Evolutionary conservation across 1,140 invertebrate species (phyloP), one percentile per base, ranked within the genome.

Genomic region (Achatina immaculata): DNA sequence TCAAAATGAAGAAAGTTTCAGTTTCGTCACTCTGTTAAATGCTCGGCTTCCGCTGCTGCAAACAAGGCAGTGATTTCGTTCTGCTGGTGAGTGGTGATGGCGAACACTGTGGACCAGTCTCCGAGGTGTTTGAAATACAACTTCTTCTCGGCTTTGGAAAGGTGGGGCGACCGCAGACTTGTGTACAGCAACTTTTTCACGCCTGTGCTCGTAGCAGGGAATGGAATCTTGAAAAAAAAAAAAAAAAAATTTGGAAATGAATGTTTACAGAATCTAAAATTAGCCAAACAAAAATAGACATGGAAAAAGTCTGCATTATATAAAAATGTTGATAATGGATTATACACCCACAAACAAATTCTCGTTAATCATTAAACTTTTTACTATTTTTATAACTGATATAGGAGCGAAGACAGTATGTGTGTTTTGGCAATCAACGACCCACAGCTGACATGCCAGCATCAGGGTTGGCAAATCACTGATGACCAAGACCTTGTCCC

Each of bases 81-180:
- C 68, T 80, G 55, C 42, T 80, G 78, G 24, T 72, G 83, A 24
- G 85, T 77, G 0, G 87, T 88, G n/a, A 88, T 84, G 40, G 88
- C 82, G 78, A 88, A 89, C 55, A 86, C 85, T 34, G 87, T 74
- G 0, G 86, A 84, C 88, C 88, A 89, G 31, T 84, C 83, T 0
- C 86, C 77, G 1, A 88, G 82, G 42, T 84, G 83, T 55, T 88
- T 84, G 24, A 82, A 76, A 74, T 86, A 88, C 36, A 71, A 66
- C 45, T 84, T 78, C 68, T 83, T 81, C 72, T 87, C 86, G n/a
- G 82, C 83, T 16, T 65, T 31, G 6, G 80, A 80, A 19, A 87
- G 71, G 28, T 78, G 65, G 0, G 65, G 34, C 21, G 81, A 80
- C 43, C 76, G 38, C 1, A 76, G n/a, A 40, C 85, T 83, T 34